phyloP scores from a whole-genome alignment of 2,888 invertebrate species.

The Tenthredo distinguenda region DNA sequence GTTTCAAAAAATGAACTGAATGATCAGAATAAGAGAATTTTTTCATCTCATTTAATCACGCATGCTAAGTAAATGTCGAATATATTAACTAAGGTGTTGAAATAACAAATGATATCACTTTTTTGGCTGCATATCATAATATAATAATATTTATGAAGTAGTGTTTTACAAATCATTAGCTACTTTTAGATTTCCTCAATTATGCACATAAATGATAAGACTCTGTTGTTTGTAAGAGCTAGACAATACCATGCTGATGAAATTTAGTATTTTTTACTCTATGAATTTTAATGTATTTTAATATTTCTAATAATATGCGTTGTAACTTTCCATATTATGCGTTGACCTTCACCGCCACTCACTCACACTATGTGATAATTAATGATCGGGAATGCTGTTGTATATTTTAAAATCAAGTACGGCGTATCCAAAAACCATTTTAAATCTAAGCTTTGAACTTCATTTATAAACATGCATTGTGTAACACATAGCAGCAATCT shows the following conservation, averaged over 20 bases:
- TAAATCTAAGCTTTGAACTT: neutral
- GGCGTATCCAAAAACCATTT: neutral
- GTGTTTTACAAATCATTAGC: neutral
- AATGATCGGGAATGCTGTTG: neutral
- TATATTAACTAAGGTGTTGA: slow-evolving; percentile 7
- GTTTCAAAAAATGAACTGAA: neutral
- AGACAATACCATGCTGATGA: neutral
- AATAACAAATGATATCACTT: slow-evolving; percentile 12
- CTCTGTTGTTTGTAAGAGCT: neutral
- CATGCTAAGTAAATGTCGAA: neutral
- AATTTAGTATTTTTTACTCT: neutral
- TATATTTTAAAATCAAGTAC: neutral
- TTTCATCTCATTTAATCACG: neutral
- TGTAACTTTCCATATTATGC: slow-evolving; percentile 6
- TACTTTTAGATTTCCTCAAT: neutral
- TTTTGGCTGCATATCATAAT: neutral
- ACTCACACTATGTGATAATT: neutral
- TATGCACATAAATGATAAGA: neutral
- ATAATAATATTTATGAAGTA: slow-evolving; percentile 7
- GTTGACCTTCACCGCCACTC: neutral
- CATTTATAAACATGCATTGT: neutral
- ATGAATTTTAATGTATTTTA: neutral
- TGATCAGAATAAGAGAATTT: too few species aligned
- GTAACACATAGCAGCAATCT: neutral
- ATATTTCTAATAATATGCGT: neutral